phyloP scores from a whole-genome alignment of 2,797 vertebrate genomes.

The Channa striata region DNA sequence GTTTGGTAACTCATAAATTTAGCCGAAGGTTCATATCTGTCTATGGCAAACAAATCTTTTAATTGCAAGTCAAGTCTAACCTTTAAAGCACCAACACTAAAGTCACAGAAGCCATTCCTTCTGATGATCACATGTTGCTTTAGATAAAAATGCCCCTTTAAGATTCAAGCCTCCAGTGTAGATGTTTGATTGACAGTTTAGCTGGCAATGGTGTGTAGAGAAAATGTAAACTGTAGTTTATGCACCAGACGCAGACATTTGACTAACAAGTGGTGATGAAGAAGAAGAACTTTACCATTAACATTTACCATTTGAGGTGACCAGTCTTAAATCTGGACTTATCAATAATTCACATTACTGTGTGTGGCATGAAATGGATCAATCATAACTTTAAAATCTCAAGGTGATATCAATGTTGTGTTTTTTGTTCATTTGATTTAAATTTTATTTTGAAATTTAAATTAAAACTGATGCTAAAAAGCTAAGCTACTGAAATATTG shows the following conservation, averaged over 20 bases:
- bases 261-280: conserved; percentile 4
- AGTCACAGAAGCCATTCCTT: background rate
- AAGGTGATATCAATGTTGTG: background rate
- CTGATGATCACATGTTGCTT: background rate
- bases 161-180: background rate
- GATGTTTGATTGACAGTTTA: conserved; percentile 31
- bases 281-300: background rate
- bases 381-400: background rate
- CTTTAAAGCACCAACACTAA: background rate
- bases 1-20: conserved; percentile 27
- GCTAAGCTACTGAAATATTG: no score
- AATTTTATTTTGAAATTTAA: background rate
- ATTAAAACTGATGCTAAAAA: background rate
- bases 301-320: background rate
- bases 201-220: conserved; percentile 6
- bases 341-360: background rate
- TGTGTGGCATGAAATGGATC: no score
- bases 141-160: background rate
- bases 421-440: no score
- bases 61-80: conserved; percentile 4
- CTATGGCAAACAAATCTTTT: conserved; percentile 19
- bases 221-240: conserved; percentile 36
- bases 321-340: background rate
- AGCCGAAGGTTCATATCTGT: conserved; percentile 8
- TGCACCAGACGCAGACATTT: conserved; percentile 13